Conservation (phyloP, 2,797 vertebrate genomes). For the Xiphophorus birchmanni region DNA sequence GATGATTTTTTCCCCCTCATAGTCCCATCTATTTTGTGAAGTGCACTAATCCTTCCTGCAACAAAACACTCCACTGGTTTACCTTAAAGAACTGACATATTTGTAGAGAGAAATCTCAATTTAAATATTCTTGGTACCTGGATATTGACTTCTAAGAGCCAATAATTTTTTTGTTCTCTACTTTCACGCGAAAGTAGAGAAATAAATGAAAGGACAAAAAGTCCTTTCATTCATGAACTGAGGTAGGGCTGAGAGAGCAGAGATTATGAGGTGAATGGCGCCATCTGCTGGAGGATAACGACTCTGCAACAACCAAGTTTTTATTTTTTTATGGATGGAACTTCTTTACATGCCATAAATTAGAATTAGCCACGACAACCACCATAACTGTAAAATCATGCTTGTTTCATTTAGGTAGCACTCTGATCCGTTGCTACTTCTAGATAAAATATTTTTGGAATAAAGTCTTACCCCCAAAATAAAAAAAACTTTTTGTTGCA, state of each 20-base stretch:
- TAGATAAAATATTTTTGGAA: background rate
- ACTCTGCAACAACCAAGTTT: constrained; percentile 71
- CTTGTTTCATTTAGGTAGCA: background rate
- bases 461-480: background rate
- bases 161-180: background rate
- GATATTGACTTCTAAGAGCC: no score
- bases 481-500: background rate
- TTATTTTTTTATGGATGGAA: background rate
- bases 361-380: background rate
- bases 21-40: background rate
- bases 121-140: no score
- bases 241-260: constrained; percentile 81
- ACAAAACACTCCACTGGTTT: background rate
- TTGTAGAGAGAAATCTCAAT: no score
- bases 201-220: no score
- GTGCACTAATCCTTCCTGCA: background rate
- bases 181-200: no score
- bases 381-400: background rate
- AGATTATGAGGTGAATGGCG: constrained; percentile 80
- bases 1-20: background rate
- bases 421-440: background rate
- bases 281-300: constrained; percentile 81
- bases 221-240: background rate
- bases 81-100: no score
- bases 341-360: background rate